A percentile compares a stretch with the other conserved stretches of the same genome.
Conservation (phyloP, 2,797 vertebrate genomes). For the Microchirus variegatus region DNA sequence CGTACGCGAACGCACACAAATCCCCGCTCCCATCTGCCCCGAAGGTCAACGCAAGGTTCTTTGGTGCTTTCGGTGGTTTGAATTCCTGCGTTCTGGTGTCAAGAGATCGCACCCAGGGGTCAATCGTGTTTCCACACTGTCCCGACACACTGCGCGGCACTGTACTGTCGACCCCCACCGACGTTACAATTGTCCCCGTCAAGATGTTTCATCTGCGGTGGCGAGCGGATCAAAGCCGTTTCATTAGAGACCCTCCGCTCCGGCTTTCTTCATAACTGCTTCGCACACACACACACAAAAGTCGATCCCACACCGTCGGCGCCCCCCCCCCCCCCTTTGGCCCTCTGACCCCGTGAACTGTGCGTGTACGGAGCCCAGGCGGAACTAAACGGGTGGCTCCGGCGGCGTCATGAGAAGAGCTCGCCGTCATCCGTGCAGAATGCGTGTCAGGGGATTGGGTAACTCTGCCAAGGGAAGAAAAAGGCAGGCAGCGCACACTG, state of each 20-base stretch:
- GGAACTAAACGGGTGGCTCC: conserved; percentile 80
- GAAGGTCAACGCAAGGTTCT: conserved; percentile 53
- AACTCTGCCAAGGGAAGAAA: conserved; percentile 71
- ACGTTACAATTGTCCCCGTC: conserved; percentile 14
- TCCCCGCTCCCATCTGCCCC: conserved; percentile 40
- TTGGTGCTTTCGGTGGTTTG: conserved; percentile 25
- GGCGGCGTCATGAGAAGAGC: conserved; percentile 76
- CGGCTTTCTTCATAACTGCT: conserved; percentile 41
- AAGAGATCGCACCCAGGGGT: conserved; percentile 35
- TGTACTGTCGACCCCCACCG: too few species aligned
- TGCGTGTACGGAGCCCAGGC: conserved; percentile 74
- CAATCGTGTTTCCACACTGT: conserved; percentile 36
- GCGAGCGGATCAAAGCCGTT: conserved; percentile 55
- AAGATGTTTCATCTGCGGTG: conserved; percentile 31
- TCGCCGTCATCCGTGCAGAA: conserved; percentile 77
- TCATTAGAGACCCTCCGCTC: conserved; percentile 26
- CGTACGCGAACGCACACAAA: conserved; percentile 33
- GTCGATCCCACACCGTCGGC: conserved; percentile 14
- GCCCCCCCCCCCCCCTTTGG: too few species aligned
- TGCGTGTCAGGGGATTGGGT: conserved; percentile 80
- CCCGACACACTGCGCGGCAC: conserved; percentile 32
- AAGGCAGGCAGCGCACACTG: conserved; percentile 71
- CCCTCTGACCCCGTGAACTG: conserved; percentile 76
- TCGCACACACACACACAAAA: conserved; percentile 45
- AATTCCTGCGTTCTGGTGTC: conserved; percentile 30